Percentiles rank a stretch among this genome's conserved stretches.
These are phyloP conservation scores for Halcyon leucocephala DNA, from an alignment of 2,797 vertebrate genomes.

Conservation along the genomic window DNA sequence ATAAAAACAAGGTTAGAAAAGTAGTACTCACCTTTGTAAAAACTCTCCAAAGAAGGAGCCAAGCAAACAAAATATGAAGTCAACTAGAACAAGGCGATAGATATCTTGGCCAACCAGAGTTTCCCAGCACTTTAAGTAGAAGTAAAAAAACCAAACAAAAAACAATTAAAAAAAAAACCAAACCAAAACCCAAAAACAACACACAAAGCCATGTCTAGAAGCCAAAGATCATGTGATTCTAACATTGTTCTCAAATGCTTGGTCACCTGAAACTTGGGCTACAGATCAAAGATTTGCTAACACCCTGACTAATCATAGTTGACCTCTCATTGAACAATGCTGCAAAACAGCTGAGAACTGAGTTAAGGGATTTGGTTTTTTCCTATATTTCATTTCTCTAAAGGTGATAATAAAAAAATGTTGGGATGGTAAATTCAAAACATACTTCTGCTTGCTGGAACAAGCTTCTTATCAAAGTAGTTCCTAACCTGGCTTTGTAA, in stretches of 20 bases:
- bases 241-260: background rate
- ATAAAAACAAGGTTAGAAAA: background rate
- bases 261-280: background rate
- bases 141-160: background rate
- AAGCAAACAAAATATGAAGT: conserved; percentile 91
- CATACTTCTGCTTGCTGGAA: background rate
- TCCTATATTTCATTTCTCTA: background rate
- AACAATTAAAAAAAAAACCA: background rate
- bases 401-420: background rate
- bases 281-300: background rate
- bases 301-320: background rate
- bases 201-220: background rate
- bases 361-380: background rate
- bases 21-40: conserved; percentile 86
- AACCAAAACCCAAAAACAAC: background rate
- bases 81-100: conserved; percentile 90
- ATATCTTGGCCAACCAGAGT: conserved; percentile 91
- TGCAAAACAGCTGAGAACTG: background rate
- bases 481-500: background rate
- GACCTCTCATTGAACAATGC: background rate
- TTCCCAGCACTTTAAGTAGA: conserved; percentile 92
- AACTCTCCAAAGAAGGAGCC: conserved; percentile 95
- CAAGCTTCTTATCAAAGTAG: background rate
- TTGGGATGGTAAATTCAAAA: background rate
- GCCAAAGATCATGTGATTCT: background rate